Conservation (phyloP, 2,113 vertebrate species). For the Mesoclemmys tuberculata region DNA sequence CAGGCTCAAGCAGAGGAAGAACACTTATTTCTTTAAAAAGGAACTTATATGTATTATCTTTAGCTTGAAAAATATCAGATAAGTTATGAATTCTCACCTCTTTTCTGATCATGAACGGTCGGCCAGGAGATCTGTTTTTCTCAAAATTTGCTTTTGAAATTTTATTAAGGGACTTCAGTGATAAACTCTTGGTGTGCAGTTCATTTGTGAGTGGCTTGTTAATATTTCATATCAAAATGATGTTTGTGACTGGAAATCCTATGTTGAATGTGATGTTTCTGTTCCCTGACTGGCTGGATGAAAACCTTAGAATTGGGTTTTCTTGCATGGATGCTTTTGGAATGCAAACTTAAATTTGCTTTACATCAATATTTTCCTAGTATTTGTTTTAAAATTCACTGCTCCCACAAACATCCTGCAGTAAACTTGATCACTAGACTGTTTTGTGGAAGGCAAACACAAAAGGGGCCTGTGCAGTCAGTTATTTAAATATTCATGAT, state of each 20-base stretch:
- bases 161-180: neutral
- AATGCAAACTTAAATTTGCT: neutral
- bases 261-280: rapidly evolving
- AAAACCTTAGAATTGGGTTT: neutral
- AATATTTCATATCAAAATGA: neutral
- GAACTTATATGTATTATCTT: neutral
- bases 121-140: neutral
- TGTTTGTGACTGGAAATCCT: neutral
- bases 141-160: neutral
- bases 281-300: rapidly evolving
- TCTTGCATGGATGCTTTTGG: neutral
- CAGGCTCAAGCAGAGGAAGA: neutral
- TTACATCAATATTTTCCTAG: neutral
- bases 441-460: neutral
- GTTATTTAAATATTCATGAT: neutral
- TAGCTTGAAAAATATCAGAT: neutral
- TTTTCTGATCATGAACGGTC: rapidly evolving
- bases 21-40: neutral
- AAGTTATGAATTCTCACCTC: neutral
- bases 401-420: neutral
- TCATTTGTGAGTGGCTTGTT: neutral
- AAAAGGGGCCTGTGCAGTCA: neutral
- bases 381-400: neutral
- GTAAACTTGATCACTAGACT: neutral
- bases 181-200: neutral